Percentiles rank a stretch among this genome's conserved stretches.
phyloP scores from a whole-genome alignment of 2,113 vertebrate species.

The Percopsis transmontana region DNA sequence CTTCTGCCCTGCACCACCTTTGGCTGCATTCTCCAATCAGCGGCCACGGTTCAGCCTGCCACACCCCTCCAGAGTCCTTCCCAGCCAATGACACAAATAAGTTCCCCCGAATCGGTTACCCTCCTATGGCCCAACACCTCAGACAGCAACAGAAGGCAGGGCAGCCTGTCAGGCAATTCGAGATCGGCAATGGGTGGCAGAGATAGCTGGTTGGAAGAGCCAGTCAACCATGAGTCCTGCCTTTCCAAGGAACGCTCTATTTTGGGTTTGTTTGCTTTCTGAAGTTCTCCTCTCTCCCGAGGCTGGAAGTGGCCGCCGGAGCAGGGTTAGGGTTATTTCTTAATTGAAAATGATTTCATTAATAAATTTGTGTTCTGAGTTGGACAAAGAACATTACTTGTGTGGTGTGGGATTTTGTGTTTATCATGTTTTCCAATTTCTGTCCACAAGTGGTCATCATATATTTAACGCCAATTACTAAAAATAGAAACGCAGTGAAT shows the following conservation, averaged over 20 bases:
- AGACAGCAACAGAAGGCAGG: constrained; percentile 69
- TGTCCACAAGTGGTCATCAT: constrained; percentile 64
- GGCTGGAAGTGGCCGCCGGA: constrained; percentile 71
- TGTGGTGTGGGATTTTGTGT: too few species aligned
- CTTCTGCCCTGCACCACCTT: constrained; percentile 66
- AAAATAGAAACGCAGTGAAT: too few species aligned
- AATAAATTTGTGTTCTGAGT: constrained; percentile 20
- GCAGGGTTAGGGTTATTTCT: too few species aligned
- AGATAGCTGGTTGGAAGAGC: constrained; percentile 76
- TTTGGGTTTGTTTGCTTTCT: constrained; percentile 33
- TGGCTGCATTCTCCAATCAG: constrained; percentile 64
- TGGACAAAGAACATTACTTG: too few species aligned
- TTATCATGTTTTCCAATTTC: not conserved
- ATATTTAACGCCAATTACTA: not conserved
- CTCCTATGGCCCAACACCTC: constrained; percentile 39
- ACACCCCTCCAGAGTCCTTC: constrained; percentile 47
- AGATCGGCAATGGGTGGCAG: constrained; percentile 81
- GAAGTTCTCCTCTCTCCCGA: constrained; percentile 45
- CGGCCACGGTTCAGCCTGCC: constrained; percentile 49
- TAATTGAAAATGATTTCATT: constrained; percentile 17
- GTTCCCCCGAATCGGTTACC: constrained; percentile 75
- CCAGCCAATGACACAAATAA: constrained; percentile 69
- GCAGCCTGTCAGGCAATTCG: constrained; percentile 63
- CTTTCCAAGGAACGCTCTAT: constrained; percentile 69
- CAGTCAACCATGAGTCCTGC: not conserved